Conservation (phyloP, 2,113 vertebrate genomes). For the Sisor rabdophorus region DNA sequence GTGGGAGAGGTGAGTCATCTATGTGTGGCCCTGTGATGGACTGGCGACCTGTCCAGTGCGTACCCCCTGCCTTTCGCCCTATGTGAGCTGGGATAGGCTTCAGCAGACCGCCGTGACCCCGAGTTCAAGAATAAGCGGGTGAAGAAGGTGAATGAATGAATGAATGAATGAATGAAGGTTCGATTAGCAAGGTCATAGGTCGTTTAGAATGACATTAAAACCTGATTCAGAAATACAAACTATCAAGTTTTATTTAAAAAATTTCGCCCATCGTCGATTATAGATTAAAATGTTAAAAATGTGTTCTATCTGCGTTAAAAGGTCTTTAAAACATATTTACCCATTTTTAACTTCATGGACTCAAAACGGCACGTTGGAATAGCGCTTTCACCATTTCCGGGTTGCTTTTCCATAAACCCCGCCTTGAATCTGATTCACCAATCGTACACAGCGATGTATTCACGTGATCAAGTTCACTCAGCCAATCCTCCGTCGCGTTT, state of each 20-base stretch:
- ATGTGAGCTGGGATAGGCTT: no score
- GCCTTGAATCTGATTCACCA: constrained; percentile 52
- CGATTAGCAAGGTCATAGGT: no score
- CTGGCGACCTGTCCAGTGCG: no score
- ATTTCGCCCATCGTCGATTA: background rate
- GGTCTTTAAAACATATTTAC: constrained; percentile 56
- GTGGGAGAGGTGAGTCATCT: no score
- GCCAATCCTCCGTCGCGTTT: constrained; percentile 54
- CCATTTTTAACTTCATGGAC: constrained; percentile 54
- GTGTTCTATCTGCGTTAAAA: background rate
- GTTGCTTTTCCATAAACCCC: constrained; percentile 34
- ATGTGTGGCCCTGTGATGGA: no score
- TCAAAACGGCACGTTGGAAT: background rate
- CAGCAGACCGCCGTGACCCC: no score
- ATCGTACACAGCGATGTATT: constrained; percentile 38
- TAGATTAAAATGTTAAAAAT: background rate
- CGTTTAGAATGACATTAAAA: no score
- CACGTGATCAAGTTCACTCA: constrained; percentile 20
- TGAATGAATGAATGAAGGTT: no score
- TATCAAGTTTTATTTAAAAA: background rate
- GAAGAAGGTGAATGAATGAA: no score
- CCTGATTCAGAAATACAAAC: background rate
- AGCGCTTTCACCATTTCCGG: constrained; percentile 60
- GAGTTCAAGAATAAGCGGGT: no score
- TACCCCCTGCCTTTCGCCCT: no score